phyloP scores from a whole-genome alignment of 2,797 vertebrate genomes.

The Potorous gilbertii region DNA sequence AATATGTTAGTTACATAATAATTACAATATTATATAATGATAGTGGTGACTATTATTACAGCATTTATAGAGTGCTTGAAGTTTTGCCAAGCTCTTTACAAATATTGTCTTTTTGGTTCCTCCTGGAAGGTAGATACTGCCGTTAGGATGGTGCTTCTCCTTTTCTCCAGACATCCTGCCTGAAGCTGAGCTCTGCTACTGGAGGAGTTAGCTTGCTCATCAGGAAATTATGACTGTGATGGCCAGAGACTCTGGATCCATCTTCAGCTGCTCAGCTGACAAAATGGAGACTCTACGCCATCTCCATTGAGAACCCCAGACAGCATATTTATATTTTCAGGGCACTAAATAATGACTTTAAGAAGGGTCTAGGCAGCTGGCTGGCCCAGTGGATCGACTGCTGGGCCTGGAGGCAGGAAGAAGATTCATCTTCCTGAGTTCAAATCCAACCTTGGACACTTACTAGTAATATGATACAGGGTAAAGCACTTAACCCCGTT shows the following conservation, averaged over 20 bases:
- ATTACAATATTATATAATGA: background rate
- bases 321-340: background rate
- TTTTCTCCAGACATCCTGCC: background rate
- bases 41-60: background rate
- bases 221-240: background rate
- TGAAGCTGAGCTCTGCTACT: background rate
- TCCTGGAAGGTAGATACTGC: background rate
- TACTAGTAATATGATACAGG: background rate
- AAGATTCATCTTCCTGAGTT: background rate
- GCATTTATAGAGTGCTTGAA: background rate
- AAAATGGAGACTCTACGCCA: background rate
- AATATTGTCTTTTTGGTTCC: background rate
- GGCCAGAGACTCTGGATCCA: background rate
- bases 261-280: background rate
- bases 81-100: background rate
- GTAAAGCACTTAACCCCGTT: background rate
- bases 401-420: background rate
- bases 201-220: background rate
- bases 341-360: background rate
- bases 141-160: background rate
- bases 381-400: background rate
- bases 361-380: background rate
- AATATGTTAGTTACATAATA: background rate
- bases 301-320: background rate
- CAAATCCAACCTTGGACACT: background rate